Evolutionary conservation across 1,140 invertebrate species (phyloP).

Genomic region (Lethrus apterus): DNA sequence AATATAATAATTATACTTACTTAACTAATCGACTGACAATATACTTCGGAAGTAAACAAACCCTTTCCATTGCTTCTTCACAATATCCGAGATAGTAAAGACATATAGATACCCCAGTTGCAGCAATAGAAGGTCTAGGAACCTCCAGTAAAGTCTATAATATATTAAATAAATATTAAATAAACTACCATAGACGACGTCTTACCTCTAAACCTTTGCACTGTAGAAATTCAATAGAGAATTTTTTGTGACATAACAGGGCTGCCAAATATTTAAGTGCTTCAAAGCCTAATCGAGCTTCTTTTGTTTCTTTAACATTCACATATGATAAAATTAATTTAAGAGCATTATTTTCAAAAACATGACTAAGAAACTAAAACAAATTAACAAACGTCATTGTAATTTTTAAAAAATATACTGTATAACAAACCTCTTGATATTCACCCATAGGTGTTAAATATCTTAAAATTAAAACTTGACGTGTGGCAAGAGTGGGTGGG

Average conservation of each 20-base stretch:
- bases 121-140: constrained; percentile 85
- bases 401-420: constrained; percentile 22
- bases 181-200: no score
- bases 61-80: constrained; percentile 94
- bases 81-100: constrained; percentile 95
- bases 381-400: background rate
- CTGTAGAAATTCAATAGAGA: constrained; percentile 90
- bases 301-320: constrained; percentile 79
- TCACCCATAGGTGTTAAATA: constrained; percentile 93
- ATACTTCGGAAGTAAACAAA: constrained; percentile 75
- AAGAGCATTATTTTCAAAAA: constrained; percentile 87
- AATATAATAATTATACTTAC: constrained; percentile 43
- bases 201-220: constrained; percentile 71
- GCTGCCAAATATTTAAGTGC: constrained; percentile 89
- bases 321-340: constrained; percentile 85
- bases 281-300: constrained; percentile 90
- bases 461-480: constrained; percentile 85
- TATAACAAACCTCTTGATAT: constrained; percentile 82
- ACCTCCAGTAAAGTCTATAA: constrained; percentile 72
- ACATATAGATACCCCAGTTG: constrained; percentile 92
- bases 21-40: constrained; percentile 72
- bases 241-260: constrained; percentile 93
- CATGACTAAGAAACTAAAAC: constrained; percentile 73
- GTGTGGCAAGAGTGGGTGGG: constrained; percentile 77
- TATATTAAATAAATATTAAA: no score